These are phyloP conservation scores for Penaeus monodon DNA, from an alignment of 2,888 invertebrate species.

Conservation along the genomic window DNA sequence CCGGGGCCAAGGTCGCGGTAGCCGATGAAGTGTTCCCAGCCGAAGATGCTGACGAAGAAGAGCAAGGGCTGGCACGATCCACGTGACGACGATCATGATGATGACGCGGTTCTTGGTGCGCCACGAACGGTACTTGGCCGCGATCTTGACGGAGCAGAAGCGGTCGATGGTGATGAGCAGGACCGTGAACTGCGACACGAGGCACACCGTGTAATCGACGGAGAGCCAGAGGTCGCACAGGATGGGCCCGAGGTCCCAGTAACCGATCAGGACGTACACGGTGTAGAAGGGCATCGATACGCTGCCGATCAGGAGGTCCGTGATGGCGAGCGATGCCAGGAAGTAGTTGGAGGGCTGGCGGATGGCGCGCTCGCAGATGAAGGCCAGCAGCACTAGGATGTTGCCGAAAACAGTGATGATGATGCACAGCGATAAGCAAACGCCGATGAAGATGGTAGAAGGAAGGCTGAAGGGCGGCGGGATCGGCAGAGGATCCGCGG, in stretches of 20 bases:
- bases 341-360: conserved; percentile 99
- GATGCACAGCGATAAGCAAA: conserved; percentile 88
- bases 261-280: conserved; percentile 94
- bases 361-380: conserved; percentile 75
- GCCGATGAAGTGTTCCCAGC: conserved; percentile 98
- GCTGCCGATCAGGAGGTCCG: conserved; percentile 96
- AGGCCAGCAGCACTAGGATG: conserved; percentile 92
- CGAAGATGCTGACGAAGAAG: conserved; percentile 98
- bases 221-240: conserved; percentile 98
- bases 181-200: conserved; percentile 99
- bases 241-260: conserved; percentile 96
- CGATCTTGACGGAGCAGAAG: conserved; percentile 98
- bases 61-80: conserved; percentile 96
- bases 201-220: conserved; percentile 98
- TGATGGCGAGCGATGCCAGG: conserved; percentile 97
- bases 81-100: conserved; percentile 95
- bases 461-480: conserved; percentile 80
- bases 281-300: conserved; percentile 99
- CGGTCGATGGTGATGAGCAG: conserved; percentile 97
- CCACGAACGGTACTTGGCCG: conserved; percentile 97
- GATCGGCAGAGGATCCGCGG: not conserved
- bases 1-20: conserved; percentile 87
- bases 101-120: conserved; percentile 92
- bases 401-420: conserved; percentile 95
- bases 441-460: conserved; percentile 89